Evolutionary conservation across 2,113 vertebrate genomes (phyloP).

Genomic region (Typhlomys cinereus): DNA sequence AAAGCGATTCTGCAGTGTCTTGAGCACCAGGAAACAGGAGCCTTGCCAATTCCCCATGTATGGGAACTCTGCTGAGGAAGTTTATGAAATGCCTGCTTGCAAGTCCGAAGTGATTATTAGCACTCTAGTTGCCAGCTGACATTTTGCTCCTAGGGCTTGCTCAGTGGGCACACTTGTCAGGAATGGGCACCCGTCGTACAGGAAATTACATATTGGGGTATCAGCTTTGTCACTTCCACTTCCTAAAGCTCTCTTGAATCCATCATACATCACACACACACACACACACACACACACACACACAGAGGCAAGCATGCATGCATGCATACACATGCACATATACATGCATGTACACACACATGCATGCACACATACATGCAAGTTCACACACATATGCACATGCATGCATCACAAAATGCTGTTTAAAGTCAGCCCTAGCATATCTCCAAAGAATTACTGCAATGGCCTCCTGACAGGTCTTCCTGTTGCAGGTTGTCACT

Average conservation of each 20-base stretch:
- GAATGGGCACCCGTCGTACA: slow-evolving; percentile 58
- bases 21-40: slow-evolving; percentile 60
- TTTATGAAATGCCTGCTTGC: slow-evolving; percentile 74
- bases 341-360: background rate
- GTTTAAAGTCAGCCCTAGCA: background rate
- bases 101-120: slow-evolving; percentile 79
- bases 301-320: background rate
- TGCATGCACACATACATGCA: too few relatives aligned
- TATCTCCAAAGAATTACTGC: background rate
- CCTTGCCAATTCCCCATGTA: slow-evolving; percentile 69
- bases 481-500: background rate
- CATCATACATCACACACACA: too few relatives aligned
- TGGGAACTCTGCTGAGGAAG: slow-evolving; percentile 69
- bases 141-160: slow-evolving; percentile 76
- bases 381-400: too few relatives aligned
- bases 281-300: background rate
- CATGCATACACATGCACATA: background rate
- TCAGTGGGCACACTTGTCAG: slow-evolving; percentile 69
- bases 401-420: background rate
- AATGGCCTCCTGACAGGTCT: background rate
- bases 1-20: slow-evolving; percentile 73
- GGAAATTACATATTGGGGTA: slow-evolving; percentile 50
- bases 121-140: slow-evolving; percentile 70
- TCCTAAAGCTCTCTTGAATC: background rate
- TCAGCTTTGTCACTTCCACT: background rate